phyloP scores from a whole-genome alignment of 2,113 vertebrate genomes.

The Nothoprocta pentlandii region DNA sequence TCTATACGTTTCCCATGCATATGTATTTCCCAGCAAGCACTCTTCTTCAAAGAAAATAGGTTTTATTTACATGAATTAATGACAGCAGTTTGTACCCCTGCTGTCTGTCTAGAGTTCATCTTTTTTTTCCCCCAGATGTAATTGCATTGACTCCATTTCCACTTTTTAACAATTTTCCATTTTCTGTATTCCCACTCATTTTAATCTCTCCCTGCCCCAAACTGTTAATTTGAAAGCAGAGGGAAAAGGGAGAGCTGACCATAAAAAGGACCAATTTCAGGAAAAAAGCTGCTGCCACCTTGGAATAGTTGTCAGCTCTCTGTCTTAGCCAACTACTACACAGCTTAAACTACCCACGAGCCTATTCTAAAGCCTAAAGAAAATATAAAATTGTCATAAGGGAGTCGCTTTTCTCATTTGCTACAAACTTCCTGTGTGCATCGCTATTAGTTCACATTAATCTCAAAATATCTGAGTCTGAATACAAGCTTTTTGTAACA shows the following conservation, averaged over 20 bases:
- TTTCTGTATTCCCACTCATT: neutral
- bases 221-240: neutral
- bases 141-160: neutral
- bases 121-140: neutral
- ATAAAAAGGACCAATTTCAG: neutral
- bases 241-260: neutral
- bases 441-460: neutral
- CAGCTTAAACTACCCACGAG: neutral
- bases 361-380: constrained; percentile 5
- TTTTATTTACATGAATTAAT: neutral
- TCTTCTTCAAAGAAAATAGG: neutral
- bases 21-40: neutral
- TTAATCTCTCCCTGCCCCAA: neutral
- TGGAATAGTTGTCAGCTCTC: neutral
- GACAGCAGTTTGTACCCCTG: neutral
- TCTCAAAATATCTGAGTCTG: neutral
- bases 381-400: neutral
- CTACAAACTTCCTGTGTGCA: rapidly evolving
- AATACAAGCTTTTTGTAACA: neutral
- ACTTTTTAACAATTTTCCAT: neutral
- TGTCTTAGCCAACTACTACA: neutral
- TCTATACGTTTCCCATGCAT: neutral
- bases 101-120: neutral
- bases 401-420: neutral
- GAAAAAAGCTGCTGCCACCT: neutral